Percentiles rank a stretch among this genome's conserved stretches.
Conservation (phyloP, 2,113 vertebrate species). For the Gasterosteus aculeatus region DNA sequence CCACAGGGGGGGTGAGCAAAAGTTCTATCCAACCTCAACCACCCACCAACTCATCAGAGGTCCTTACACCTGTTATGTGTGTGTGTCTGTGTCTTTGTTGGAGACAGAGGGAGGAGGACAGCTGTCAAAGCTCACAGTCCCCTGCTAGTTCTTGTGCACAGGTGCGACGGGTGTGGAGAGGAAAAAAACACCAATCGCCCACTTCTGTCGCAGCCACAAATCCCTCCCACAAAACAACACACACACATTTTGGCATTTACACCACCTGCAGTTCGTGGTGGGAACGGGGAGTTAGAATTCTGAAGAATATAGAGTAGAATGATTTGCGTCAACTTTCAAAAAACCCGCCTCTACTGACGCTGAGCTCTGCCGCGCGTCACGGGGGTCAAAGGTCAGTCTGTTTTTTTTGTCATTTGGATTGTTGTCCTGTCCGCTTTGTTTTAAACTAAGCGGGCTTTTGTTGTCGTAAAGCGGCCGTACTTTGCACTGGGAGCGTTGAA, state of each 20-base stretch:
- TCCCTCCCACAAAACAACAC: constrained; percentile 9
- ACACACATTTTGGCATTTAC: neutral
- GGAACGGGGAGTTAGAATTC: neutral
- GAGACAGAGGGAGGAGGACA: constrained; percentile 55
- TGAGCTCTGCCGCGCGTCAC: constrained; percentile 1
- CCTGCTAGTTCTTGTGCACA: constrained; percentile 67
- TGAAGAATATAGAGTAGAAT: constrained; percentile 20
- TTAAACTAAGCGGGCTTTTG: neutral
- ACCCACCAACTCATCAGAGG: constrained; percentile 48
- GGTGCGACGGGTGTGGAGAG: constrained; percentile 54
- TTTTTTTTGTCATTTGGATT: neutral
- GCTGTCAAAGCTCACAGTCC: constrained; percentile 75
- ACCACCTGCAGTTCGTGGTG: neutral
- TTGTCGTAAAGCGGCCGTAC: neutral
- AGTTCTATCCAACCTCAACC: constrained; percentile 16
- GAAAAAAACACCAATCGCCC: constrained; percentile 24
- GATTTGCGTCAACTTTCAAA: constrained; percentile 16
- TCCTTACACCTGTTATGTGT: constrained; percentile 54
- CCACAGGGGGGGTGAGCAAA: constrained; percentile 16
- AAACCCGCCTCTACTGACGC: neutral
- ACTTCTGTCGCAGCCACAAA: constrained; percentile 20
- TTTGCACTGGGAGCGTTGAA: neutral
- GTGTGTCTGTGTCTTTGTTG: constrained; percentile 23
- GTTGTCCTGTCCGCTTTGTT: neutral
- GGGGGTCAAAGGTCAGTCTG: constrained; percentile 43